A percentile compares a stretch with the other conserved stretches of the same genome.
phyloP scores from a whole-genome alignment of 2,797 vertebrate species.

The Gobionotothen gibberifrons region DNA sequence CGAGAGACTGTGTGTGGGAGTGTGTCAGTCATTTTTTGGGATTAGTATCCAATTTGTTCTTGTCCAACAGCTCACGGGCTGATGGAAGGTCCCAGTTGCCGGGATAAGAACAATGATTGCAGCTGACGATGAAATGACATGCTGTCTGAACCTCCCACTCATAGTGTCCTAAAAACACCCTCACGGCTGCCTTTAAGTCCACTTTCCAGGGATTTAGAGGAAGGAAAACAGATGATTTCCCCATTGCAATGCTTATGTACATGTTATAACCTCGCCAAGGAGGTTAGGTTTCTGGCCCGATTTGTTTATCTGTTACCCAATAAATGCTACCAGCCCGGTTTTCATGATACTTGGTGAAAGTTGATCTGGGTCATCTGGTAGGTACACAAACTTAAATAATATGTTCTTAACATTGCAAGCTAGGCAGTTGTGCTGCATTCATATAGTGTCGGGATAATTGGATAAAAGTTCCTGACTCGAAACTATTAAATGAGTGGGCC shows the following conservation, averaged over 20 bases:
- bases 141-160: constrained; percentile 38
- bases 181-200: constrained; percentile 29
- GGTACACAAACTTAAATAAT: no score
- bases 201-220: constrained; percentile 36
- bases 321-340: no score
- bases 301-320: no score
- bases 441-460: no score
- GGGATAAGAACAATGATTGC: constrained; percentile 61
- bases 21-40: constrained; percentile 51
- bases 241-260: neutral
- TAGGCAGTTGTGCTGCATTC: no score
- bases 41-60: constrained; percentile 71
- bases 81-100: constrained; percentile 47
- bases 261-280: neutral
- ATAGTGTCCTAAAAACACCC: constrained; percentile 47
- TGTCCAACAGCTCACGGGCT: constrained; percentile 34
- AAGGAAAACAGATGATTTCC: constrained; percentile 21
- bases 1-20: constrained; percentile 10
- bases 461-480: no score
- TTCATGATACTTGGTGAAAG: no score
- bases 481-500: no score
- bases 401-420: no score
- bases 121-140: constrained; percentile 55
- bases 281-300: no score
- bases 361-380: no score